These are phyloP conservation scores for Zaprionus vittiger DNA, from an alignment of 1,140 invertebrate species.

Conservation along the genomic window DNA sequence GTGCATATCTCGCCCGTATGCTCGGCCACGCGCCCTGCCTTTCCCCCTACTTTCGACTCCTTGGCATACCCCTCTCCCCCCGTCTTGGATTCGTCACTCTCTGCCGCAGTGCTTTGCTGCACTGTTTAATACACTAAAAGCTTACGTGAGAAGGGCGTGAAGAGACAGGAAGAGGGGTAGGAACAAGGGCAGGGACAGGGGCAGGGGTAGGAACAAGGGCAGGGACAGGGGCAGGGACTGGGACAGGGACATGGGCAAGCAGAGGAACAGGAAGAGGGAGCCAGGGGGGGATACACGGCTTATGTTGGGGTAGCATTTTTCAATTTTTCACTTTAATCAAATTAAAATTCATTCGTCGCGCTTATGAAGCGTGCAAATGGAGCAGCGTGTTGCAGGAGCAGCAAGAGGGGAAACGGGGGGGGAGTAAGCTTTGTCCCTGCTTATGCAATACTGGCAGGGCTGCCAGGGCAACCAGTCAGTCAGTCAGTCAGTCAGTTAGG, in stretches of 20 bases:
- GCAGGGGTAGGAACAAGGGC: too few species aligned
- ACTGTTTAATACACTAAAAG: conserved; percentile 61
- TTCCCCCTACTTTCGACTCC: neutral
- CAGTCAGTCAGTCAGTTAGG: conserved; percentile 13
- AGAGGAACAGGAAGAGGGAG: too few species aligned
- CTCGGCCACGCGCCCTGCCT: conserved; percentile 3
- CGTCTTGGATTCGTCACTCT: conserved; percentile 30
- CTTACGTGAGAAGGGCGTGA: conserved; percentile 19
- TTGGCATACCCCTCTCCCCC: neutral
- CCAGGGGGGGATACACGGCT: neutral
- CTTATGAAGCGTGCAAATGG: conserved; percentile 75
- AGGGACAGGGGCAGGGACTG: too few species aligned
- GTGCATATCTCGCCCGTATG: conserved; percentile 43
- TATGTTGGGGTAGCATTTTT: conserved; percentile 49
- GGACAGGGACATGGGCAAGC: neutral
- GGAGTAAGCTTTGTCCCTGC: conserved; percentile 39
- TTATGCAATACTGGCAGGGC: conserved; percentile 48
- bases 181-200: too few species aligned
- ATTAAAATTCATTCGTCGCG: conserved; percentile 83
- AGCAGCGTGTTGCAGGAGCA: conserved; percentile 42
- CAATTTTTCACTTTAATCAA: conserved; percentile 84
- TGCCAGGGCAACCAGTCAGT: conserved; percentile 51
- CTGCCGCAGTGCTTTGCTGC: conserved; percentile 29
- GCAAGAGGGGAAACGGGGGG: neutral
- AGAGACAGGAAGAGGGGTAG: too few species aligned